Conservation (phyloP, 2,113 vertebrate genomes). For the Hemichromis elongatus region DNA sequence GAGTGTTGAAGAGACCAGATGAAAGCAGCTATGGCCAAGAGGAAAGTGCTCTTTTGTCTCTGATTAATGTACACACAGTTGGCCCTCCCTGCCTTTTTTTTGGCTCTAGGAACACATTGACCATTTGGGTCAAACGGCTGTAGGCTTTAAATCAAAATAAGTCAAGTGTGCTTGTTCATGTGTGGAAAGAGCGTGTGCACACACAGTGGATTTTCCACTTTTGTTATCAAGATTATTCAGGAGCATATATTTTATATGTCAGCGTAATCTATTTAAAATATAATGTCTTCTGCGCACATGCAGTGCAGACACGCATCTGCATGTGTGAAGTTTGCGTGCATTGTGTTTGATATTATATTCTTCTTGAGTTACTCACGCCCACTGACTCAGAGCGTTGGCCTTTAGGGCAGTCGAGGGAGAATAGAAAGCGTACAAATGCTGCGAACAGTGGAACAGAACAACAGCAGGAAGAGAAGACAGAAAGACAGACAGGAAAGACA, state of each 20-base stretch:
- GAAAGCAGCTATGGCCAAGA: background rate
- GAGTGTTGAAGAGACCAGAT: slow-evolving; percentile 10
- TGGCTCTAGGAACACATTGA: slow-evolving; percentile 16
- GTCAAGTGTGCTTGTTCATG: slow-evolving; percentile 2
- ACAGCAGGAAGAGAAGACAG: background rate
- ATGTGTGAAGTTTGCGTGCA: slow-evolving; percentile 9
- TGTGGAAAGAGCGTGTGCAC: background rate
- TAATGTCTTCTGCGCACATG: background rate
- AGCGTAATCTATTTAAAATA: background rate
- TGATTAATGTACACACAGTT: slow-evolving; percentile 16
- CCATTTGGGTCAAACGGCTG: slow-evolving; percentile 53
- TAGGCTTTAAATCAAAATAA: slow-evolving; percentile 24
- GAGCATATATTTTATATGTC: background rate
- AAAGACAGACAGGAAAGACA: slow-evolving; percentile 17
- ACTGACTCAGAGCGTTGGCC: slow-evolving; percentile 45
- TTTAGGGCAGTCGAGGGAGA: slow-evolving; percentile 1
- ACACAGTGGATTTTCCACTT: background rate
- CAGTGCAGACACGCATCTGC: background rate
- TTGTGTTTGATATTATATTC: slow-evolving; percentile 1
- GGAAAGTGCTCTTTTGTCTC: slow-evolving; percentile 20
- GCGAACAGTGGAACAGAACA: slow-evolving; percentile 11
- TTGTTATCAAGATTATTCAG: background rate
- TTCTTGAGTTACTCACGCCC: slow-evolving; percentile 22
- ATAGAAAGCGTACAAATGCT: slow-evolving; percentile 10
- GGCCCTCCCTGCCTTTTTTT: background rate